These are phyloP conservation scores for Anthopleura xanthogrammica DNA, from an alignment of 92 coral and sea anemone species.

Conservation along the genomic window DNA sequence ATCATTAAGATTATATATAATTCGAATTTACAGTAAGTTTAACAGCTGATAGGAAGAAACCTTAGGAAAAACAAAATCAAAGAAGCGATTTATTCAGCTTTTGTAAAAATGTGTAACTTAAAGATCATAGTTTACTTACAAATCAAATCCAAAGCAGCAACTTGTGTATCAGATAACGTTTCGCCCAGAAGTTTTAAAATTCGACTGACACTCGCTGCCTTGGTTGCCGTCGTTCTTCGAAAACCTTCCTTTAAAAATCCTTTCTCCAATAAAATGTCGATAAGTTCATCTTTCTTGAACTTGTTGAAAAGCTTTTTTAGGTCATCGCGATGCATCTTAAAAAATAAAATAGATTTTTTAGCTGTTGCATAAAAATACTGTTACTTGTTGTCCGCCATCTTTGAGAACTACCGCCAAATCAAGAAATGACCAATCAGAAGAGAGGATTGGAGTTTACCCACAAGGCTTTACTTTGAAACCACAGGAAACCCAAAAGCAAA, in stretches of 20 bases:
- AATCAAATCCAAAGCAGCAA: constrained; percentile 61
- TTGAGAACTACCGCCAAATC: constrained; percentile 36
- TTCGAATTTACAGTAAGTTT: no score
- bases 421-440: constrained; percentile 16
- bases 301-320: constrained; percentile 62
- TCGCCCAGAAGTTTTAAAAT: constrained; percentile 44
- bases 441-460: background rate
- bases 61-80: background rate
- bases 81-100: background rate
- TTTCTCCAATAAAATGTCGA: constrained; percentile 53
- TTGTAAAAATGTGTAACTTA: background rate
- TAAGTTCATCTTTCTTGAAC: constrained; percentile 78
- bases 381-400: constrained; percentile 36
- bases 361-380: background rate
- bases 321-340: constrained; percentile 41
- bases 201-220: constrained; percentile 57
- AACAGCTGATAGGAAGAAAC: background rate
- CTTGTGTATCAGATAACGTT: constrained; percentile 45
- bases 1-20: no score
- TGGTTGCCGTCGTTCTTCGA: constrained; percentile 50
- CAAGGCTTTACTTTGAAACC: no score
- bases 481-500: no score
- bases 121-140: constrained; percentile 50
- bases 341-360: constrained; percentile 10
- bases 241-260: constrained; percentile 47